Percentiles rank a stretch among this genome's conserved stretches.
These are phyloP conservation scores for Smittia aterrima DNA, from an alignment of 2,888 invertebrate species.

Conservation along the genomic window DNA sequence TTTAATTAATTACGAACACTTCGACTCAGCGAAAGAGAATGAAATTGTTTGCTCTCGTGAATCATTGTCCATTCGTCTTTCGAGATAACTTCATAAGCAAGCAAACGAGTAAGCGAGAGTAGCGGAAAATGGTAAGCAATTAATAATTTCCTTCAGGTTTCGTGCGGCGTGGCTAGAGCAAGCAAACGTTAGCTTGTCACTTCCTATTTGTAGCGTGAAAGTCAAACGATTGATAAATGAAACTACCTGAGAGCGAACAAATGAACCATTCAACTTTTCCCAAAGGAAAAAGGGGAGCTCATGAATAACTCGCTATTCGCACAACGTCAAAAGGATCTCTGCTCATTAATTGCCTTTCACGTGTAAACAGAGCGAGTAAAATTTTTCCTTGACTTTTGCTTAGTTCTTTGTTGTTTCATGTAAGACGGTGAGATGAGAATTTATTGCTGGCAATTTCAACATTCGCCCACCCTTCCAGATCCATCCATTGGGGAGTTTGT, in stretches of 20 bases:
- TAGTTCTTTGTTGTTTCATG: slow-evolving; percentile 2
- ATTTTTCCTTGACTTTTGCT: slow-evolving; percentile 12
- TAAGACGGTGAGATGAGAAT: slow-evolving; percentile 28
- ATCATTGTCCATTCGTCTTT: slow-evolving; percentile 15
- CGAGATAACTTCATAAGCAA: slow-evolving; percentile 27
- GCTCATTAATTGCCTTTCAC: slow-evolving; percentile 40
- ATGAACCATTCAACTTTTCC: not conserved
- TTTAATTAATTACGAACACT: slow-evolving; percentile 32
- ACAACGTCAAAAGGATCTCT: slow-evolving; percentile 8
- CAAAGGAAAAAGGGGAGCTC: not conserved
- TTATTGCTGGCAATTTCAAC: slow-evolving; percentile 33
- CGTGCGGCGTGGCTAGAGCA: not conserved
- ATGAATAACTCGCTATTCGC: not conserved
- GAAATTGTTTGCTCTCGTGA: not conserved
- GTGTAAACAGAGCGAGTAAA: not conserved
- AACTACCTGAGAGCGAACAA: slow-evolving; percentile 6
- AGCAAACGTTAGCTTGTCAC: slow-evolving; percentile 16
- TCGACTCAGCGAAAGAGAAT: not conserved
- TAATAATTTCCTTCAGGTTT: slow-evolving; percentile 21
- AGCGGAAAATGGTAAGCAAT: slow-evolving; percentile 29
- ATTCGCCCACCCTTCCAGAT: not conserved
- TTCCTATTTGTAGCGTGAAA: slow-evolving; percentile 30
- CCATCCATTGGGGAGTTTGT: not conserved
- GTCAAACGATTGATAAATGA: slow-evolving; percentile 40
- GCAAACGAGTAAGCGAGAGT: not conserved